Evolutionary conservation across 2,888 invertebrate species (phyloP), one percentile per base, ranked within the genome.

Genomic region (Hybos culiciformis): DNA sequence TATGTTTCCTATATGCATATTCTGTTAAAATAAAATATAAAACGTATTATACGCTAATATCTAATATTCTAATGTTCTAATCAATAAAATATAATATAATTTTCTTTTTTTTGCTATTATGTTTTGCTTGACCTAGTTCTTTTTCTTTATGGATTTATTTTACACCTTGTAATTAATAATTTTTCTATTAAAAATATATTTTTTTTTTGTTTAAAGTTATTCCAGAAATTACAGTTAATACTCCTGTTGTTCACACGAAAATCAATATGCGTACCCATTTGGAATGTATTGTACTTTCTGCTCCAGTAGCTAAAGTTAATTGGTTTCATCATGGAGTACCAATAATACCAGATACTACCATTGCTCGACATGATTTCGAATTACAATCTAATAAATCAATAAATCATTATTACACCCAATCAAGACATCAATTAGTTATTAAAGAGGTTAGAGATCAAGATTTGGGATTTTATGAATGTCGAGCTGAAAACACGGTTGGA

Each of bases 391-490:
- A 57, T 45, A 52, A 49, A 56, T 71, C 74, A 23, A 51, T 72
- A 29, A 64, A 71, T 3, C 67, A 70, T 44, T 72, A 75, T 55
- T 70, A 69, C 1, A 66, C 69, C 5, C 73, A 72, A 18, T 70
- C 70, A 54, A 68, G 70, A 32, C 75, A 84, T 54, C 73, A 74
- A 51, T 63, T 88, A 43, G 69, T 82, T 34, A 77, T 88, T 53
- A 71, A 78, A 31, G 74, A 73, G 23, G 80, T 84, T 1, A 72
- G 74, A 26, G 70, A 70, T 41, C 62, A 72, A 0, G 86, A 88
- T 62, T 75, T 85, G 50, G 87, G 85, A 0, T 76, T 77, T 57
- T 87, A 86, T 60, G 77, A 81, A 5, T 87, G 87, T 61, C 69
- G 78, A 20, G 87, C 85, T 0, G 75, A 77, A 46, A 88, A 87